phyloP scores from a whole-genome alignment of 2,888 invertebrate genomes.

The Pristionchus maxplancki region DNA sequence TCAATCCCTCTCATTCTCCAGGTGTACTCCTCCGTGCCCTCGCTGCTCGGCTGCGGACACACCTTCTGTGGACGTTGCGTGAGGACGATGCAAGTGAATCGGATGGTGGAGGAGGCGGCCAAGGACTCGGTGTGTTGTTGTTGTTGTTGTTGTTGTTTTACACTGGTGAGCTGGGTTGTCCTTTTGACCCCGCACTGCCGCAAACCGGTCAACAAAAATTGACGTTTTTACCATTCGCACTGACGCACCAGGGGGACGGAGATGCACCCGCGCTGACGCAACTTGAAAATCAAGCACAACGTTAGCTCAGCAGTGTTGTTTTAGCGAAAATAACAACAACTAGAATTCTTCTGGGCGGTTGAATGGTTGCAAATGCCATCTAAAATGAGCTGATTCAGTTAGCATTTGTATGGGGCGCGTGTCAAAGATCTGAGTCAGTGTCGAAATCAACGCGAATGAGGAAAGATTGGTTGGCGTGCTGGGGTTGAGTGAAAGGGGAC shows the following conservation, averaged over 20 bases:
- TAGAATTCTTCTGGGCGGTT: too few relatives aligned
- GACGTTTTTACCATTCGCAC: too few relatives aligned
- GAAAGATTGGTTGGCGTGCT: background rate
- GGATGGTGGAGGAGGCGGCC: background rate
- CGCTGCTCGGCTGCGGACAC: constrained; percentile 48
- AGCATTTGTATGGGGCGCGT: background rate
- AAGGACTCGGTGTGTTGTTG: background rate
- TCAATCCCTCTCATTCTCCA: background rate
- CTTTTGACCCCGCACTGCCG: too few relatives aligned
- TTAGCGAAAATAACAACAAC: background rate
- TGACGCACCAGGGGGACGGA: too few relatives aligned
- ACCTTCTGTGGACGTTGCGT: constrained; percentile 47
- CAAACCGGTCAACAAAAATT: too few relatives aligned
- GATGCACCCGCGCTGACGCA: too few relatives aligned
- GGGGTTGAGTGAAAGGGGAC: too few relatives aligned
- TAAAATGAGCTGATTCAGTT: background rate
- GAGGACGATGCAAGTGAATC: constrained; percentile 39
- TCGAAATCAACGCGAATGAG: background rate
- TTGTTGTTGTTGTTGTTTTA: background rate
- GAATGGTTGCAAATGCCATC: background rate
- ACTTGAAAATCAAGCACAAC: too few relatives aligned
- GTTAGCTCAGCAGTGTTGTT: too few relatives aligned
- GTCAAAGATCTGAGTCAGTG: background rate
- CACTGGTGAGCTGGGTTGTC: too few relatives aligned
- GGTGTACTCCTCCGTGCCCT: constrained; percentile 47